Base-by-base conservation (phyloP, 2,888 invertebrate species). In the Phanerotoma sp. region DNA sequence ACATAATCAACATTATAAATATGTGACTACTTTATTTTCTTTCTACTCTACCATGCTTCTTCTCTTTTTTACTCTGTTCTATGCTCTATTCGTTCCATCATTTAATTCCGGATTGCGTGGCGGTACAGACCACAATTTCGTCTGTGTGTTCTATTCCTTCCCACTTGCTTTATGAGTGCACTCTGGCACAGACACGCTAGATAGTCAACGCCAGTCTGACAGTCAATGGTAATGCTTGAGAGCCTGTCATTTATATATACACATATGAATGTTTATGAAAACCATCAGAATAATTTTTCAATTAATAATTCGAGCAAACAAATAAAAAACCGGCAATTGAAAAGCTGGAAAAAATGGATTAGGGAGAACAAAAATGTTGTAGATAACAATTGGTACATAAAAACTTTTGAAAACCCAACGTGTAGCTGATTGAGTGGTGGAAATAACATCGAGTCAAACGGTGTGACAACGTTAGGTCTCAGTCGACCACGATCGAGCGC, bases 161-260 rank as follows among this genome's bases (percentile, higher is more conserved):
- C 49, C 33, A 32, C 37, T 33, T 56, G 51, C 49, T 41, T 51
- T 58, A 48, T 54, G 60, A 54, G 58, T 57, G 50, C 57, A 54
- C 61, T 61, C 54, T 51, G 61, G 54, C 55, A 55, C 44, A 50
- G 56, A 57, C 57, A 57, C 46, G 61, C 56, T 59, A 46, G 58
- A 60, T 63, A 63, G 63, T 62, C 64, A 62, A 63, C 62, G 62
- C 55, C 62, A n/a, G n/a, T n/a, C 61, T 57, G 44, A 56, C 58
- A 54, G 40, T 56, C 56, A 56, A 57, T 59, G 41, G 57, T 62
- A 61, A 56, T 62, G 58, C 56, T 45, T 54, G 56, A 56, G 51
- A 50, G 48, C 42, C 35, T 38, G 33, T 40, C 21, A n/a, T n/a
- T n/a, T n/a, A n/a, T n/a, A n/a, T 25, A 13, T 42, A 21, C 22